Evolutionary conservation across 1,140 invertebrate genomes (phyloP).

Genomic region (Coptotermes formosanus): DNA sequence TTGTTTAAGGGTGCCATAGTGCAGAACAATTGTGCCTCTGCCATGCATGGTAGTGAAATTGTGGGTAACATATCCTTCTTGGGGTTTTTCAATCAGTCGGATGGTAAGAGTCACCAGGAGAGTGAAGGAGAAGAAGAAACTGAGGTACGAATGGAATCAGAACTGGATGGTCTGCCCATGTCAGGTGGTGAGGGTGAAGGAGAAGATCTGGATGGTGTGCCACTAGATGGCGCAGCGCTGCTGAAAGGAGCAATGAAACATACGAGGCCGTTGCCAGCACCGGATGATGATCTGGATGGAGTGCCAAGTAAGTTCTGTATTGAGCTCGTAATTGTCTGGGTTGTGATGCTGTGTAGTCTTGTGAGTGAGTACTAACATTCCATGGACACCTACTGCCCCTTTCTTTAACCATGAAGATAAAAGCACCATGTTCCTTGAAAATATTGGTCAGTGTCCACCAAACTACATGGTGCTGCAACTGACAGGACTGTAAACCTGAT

Average conservation of each 20-base stretch:
- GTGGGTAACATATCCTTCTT: neutral
- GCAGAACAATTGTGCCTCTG: too few species aligned
- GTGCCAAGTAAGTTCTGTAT: slow-evolving; percentile 59
- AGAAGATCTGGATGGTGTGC: slow-evolving; percentile 76
- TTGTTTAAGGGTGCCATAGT: too few species aligned
- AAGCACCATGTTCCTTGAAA: too few species aligned
- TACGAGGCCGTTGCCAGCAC: slow-evolving; percentile 36
- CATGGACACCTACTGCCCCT: too few species aligned
- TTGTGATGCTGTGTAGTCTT: slow-evolving; percentile 12
- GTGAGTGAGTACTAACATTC: too few species aligned
- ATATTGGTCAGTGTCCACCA: too few species aligned
- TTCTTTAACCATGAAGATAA: too few species aligned
- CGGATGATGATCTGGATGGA: slow-evolving; percentile 70
- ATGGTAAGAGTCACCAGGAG: slow-evolving; percentile 39
- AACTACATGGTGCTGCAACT: too few species aligned
- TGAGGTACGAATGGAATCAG: neutral
- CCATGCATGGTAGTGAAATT: too few species aligned
- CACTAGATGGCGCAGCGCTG: slow-evolving; percentile 78
- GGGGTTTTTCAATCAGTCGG: neutral
- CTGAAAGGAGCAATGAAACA: slow-evolving; percentile 66
- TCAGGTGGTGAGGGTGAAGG: slow-evolving; percentile 61
- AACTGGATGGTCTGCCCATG: slow-evolving; percentile 64
- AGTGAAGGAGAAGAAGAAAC: slow-evolving; percentile 47
- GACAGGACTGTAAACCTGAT: too few species aligned
- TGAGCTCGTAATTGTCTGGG: neutral